These are phyloP conservation scores for Macrophya annulata DNA, from an alignment of 2,888 invertebrate species.

Conservation along the genomic window DNA sequence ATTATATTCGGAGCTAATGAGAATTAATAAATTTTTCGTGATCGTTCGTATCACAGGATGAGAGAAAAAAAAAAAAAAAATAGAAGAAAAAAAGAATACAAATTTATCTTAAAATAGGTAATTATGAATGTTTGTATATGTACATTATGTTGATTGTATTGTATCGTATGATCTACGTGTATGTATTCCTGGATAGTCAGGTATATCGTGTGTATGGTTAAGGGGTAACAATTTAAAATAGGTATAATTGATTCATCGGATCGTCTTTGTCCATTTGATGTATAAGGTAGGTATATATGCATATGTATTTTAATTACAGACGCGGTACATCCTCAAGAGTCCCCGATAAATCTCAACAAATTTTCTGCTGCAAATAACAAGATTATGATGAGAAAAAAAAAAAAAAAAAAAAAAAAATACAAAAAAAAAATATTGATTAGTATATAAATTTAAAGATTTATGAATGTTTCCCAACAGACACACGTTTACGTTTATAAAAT, in stretches of 20 bases:
- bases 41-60: constrained; percentile 7
- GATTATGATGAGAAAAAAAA: not conserved
- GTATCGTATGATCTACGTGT: constrained; percentile 76
- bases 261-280: constrained; percentile 19
- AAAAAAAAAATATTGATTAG: not conserved
- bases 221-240: constrained; percentile 58
- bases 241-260: constrained; percentile 58
- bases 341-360: constrained; percentile 42
- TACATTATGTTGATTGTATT: constrained; percentile 76
- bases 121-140: constrained; percentile 76
- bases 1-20: constrained; percentile 31
- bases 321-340: not conserved
- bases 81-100: not conserved
- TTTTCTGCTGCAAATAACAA: constrained; percentile 26
- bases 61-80: not conserved
- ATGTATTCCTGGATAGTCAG: constrained; percentile 76
- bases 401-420: not conserved
- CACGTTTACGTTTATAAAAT: not conserved
- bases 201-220: constrained; percentile 64
- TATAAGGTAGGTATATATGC: too few species aligned
- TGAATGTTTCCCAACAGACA: not conserved
- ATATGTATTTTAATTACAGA: not conserved
- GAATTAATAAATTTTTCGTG: not conserved
- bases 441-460: not conserved
- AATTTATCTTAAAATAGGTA: constrained; percentile 28